A percentile compares a stretch with the other conserved stretches of the same genome.
These are phyloP conservation scores for Temnothorax nylanderi DNA, from an alignment of 1,140 invertebrate genomes.

Conservation along the genomic window DNA sequence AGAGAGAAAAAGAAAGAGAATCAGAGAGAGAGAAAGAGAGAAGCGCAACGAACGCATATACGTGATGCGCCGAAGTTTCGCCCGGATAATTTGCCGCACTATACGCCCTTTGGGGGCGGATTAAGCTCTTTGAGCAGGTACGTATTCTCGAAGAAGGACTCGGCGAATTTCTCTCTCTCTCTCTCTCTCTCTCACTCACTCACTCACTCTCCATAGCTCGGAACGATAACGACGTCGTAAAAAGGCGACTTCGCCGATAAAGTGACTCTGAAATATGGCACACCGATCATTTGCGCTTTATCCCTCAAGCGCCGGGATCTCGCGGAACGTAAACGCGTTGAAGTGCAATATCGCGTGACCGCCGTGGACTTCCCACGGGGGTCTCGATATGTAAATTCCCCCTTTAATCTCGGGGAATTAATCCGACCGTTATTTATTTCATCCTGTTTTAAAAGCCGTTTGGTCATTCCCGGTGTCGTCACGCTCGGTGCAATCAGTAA, in stretches of 20 bases:
- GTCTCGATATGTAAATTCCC: slow-evolving; percentile 33
- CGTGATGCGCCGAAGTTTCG: slow-evolving; percentile 24
- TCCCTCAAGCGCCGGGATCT: not conserved
- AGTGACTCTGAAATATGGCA: slow-evolving; percentile 34
- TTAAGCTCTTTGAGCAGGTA: slow-evolving; percentile 22
- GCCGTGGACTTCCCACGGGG: not conserved
- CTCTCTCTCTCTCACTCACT: not conserved
- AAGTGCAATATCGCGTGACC: slow-evolving; percentile 54
- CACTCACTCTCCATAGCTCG: not conserved
- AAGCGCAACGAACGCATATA: slow-evolving; percentile 42
- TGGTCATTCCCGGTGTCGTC: not conserved
- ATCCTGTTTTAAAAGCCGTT: slow-evolving; percentile 9
- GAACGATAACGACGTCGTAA: slow-evolving; percentile 30
- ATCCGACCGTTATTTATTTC: slow-evolving; percentile 39
- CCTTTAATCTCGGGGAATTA: slow-evolving; percentile 31
- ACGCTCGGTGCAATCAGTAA: not conserved
- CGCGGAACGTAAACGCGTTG: slow-evolving; percentile 26
- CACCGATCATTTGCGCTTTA: slow-evolving; percentile 39
- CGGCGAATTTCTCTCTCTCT: not conserved
- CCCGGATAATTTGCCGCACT: not conserved
- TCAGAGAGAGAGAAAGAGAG: not conserved
- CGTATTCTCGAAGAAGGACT: not conserved
- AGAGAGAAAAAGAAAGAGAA: not conserved
- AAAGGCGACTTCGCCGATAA: slow-evolving; percentile 32
- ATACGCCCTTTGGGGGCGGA: slow-evolving; percentile 4